Percentiles rank a stretch among this genome's conserved stretches.
These are phyloP conservation scores for Drosophila bocqueti DNA, from an alignment of 1,140 invertebrate genomes.

Conservation along the genomic window DNA sequence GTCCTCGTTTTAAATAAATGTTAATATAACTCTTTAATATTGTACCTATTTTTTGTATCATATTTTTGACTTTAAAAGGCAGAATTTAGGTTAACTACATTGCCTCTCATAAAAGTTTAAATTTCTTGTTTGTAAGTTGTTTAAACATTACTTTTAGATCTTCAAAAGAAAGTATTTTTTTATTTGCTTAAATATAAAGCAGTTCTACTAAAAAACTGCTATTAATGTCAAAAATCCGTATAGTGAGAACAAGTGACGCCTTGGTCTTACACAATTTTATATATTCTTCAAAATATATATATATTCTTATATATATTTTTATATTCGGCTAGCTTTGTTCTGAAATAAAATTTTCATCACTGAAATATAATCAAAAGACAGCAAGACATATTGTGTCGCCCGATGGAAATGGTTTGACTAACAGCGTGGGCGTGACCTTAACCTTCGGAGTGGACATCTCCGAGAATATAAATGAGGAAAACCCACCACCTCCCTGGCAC, in stretches of 20 bases:
- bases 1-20: no score
- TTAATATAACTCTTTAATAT: background rate
- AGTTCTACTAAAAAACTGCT: background rate
- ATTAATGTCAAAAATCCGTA: background rate
- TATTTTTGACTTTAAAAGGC: background rate
- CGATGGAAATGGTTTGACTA: conserved; percentile 24
- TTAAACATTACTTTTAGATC: background rate
- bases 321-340: conserved; percentile 6
- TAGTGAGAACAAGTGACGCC: conserved; percentile 8
- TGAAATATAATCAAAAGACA: conserved; percentile 21
- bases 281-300: background rate
- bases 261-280: conserved; percentile 3
- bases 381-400: conserved; percentile 8
- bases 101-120: background rate
- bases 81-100: background rate
- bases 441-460: conserved; percentile 31
- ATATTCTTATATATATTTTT: background rate
- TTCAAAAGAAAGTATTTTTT: background rate
- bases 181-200: background rate
- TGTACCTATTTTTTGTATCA: no score
- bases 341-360: conserved; percentile 27
- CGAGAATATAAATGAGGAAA: conserved; percentile 13
- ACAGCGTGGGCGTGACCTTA: conserved; percentile 47
- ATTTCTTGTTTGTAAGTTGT: no score
- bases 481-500: background rate